Evolutionary conservation across 2,797 vertebrate genomes (phyloP), one percentile per base, ranked within the genome.

Genomic region (Mionectes olivaceus): DNA sequence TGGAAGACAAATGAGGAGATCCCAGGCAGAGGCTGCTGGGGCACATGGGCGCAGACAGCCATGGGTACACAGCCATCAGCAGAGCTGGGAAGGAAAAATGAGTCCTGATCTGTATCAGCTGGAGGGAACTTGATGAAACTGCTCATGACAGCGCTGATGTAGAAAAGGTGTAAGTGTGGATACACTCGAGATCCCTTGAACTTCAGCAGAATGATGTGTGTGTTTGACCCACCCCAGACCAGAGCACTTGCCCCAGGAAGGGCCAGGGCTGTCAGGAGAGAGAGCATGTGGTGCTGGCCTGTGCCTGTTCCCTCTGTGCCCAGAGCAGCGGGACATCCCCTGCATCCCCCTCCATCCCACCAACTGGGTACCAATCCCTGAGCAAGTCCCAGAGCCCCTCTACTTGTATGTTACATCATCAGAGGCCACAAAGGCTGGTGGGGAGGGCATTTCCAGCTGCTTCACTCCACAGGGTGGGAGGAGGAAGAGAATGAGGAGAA

Each of bases 361-460:
- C 28, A 39, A 47, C 6, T 16, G 30, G 47, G 27, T 13, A 15
- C 35, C 52, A 13, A 13, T 7, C 35, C 68, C 46, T 28, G 64
- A 67, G 64, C n/a, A 49, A 37, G 18, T 13, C n/a, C 33, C 41
- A 0, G 10, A 3, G 28, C 57, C 32, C 1, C 0, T 14, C 43
- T 10, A 19, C 1, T 17, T 19, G 5, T 8, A 2, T 25, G 33
- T 28, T n/a, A 10, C 11, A 37, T 52, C 11, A 10, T 13, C 7
- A 4, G 47, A 49, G 37, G 35, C 28, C 55, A 10, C 30, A 1
- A 5, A 61, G 37, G 13, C 5, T 10, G 37, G 5, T 14, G 33
- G 18, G 49, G 47, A 32, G 28, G 39, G 37, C 11, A 2, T 19
- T 25, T 56, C n/a, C 44, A 73, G 57, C n/a, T 41, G 49, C 28